A percentile compares a stretch with the other conserved stretches of the same genome.
Evolutionary conservation across 2,113 vertebrate genomes (phyloP).

Genomic region (Bos taurus): ARS-UCD2.0 NC_082638.1:169001-169500

Average conservation of each 20-base stretch:
- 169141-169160: not conserved
- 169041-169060: not conserved
- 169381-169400: not conserved
- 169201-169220: fast-evolving
- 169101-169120: not conserved
- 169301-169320: not conserved
- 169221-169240: fast-evolving
- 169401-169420: not conserved
- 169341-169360: fast-evolving
- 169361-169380: not conserved
- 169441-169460: not conserved
- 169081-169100: not conserved
- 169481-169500: not conserved
- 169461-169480: not conserved
- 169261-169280: fast-evolving
- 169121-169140: not conserved
- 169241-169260: not conserved
- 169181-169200: not conserved
- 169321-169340: not conserved
- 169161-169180: not conserved
- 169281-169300: fast-evolving
- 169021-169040: fast-evolving
- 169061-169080: not conserved
- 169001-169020: fast-evolving
- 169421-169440: fast-evolving